Evolutionary conservation across 2,113 vertebrate genomes (phyloP), one percentile per base, ranked within the genome.

Genomic region (Naja naja): DNA sequence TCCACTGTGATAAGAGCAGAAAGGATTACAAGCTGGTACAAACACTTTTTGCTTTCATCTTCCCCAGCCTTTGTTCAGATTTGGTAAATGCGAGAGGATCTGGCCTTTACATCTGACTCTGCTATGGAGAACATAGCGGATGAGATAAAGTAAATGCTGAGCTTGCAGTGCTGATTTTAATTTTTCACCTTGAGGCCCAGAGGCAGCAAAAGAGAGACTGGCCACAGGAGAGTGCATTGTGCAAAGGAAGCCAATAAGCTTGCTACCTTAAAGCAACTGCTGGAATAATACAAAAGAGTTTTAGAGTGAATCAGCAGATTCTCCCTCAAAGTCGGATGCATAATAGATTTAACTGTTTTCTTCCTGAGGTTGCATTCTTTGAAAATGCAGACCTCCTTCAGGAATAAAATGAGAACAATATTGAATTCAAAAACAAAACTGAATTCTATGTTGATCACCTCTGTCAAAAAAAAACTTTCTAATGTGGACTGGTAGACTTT

Each of bases 31-130:
- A 92, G 69, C 81, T 90, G 58, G 92, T 60, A 91, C 58, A 95
- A 23, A 89, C 49, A 34, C 2, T 4, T 90, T 58, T 93, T 30
- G 74, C 54, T 74, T 87, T 87, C 93, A 93, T 91, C 47, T 88
- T 90, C 56, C 85, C 25, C 89, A 85, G 47, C 23, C 93, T 92
- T 89, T 94, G 86, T 74, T 93, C 14, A 8, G 85, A 55, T 74
- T 16, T 64, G 4, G 39, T 81, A 52, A 92, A 39, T n/a, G 1
- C 69, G n/a, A 25, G 47, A 49, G 30, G 88, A 93, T 69, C 18
- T 27, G 10, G 39, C 60, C 89, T 93, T 53, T 90, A 11, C 11
- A 64, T 49, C 55, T 92, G 88, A 90, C 53, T 93, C 93, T 98
- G 74, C 34, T 85, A 69, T 52, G 6, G 56, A 90, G 90, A 92